Evolutionary conservation across 2,113 vertebrate species (phyloP).

Genomic region (Chionomys nivalis): DNA sequence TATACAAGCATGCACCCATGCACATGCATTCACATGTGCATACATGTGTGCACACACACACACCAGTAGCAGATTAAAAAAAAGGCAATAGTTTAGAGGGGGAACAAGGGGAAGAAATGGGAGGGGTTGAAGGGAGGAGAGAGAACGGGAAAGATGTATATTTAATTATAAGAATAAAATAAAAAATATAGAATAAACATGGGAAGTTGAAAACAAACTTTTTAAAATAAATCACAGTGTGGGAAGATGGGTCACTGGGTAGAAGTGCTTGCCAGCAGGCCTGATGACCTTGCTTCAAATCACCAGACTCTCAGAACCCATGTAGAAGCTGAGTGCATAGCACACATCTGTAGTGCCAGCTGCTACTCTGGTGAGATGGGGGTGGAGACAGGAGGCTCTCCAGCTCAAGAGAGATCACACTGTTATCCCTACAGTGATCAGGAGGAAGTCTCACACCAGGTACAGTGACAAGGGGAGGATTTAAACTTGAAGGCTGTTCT

Average conservation of each 20-base stretch:
- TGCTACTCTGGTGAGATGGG: neutral
- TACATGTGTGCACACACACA: too few relatives aligned
- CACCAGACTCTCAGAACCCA: neutral
- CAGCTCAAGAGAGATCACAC: too few relatives aligned
- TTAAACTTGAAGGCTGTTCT: neutral
- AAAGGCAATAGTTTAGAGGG: too few relatives aligned
- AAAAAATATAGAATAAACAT: neutral
- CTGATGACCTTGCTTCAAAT: neutral
- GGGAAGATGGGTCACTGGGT: neutral
- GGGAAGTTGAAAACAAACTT: neutral
- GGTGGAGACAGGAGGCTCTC: neutral
- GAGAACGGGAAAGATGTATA: neutral
- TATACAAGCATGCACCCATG: neutral
- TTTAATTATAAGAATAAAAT: neutral
- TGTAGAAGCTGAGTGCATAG: too few relatives aligned
- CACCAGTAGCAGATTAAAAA: neutral
- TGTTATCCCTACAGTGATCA: neutral
- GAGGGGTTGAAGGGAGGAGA: neutral
- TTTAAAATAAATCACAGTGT: neutral
- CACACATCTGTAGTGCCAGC: neutral
- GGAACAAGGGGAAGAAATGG: neutral
- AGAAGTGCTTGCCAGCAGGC: neutral
- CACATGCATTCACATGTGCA: too few relatives aligned
- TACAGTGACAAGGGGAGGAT: too few relatives aligned
- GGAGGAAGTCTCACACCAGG: neutral